Base-by-base conservation (phyloP, 1,140 invertebrate species). In the Pogonognathellus flavescens region DNA sequence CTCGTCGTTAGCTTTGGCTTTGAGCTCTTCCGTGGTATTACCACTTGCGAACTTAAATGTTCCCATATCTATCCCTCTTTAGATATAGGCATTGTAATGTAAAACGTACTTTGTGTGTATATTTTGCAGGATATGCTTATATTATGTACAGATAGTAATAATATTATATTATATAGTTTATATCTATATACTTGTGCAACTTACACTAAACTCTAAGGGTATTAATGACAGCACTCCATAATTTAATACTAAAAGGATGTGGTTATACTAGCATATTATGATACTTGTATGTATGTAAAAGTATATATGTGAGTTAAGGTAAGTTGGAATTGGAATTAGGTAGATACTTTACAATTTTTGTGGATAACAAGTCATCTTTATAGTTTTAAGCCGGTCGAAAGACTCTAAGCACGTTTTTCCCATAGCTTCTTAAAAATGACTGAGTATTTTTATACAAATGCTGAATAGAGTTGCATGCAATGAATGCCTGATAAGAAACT, bases 341-440 rank as follows among this genome's bases (percentile, higher is more conserved):
- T 57, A 57, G 53, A n/a, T 57, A 57, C 53, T 57, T 13, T 57
- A 57, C 2, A 16, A 31, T n/a, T 76, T 76, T 76, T 76, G 70
- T 49, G 25, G 70, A 76, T 76, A 76, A 76, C 31, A 76, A 50
- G 31, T 41, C 16, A n/a, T 76, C 70, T 76, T 76, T 41, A 76
- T 49, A 76, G 70, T 76, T 49, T 76, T 76, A 76, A 76, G 70
- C 70, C 70, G 70, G 70, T 76, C 11, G 70, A 76, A 76, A 76
- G 13, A 76, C 70, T 49, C 13, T 41, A 31, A 76, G 70, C 70
- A 76, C 70, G 70, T 76, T 76, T 76, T 76, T 76, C 70, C 70
- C 70, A 76, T 50, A 76, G 25, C 14, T 76, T 41, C 41, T 41
- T 76, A n/a, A n/a, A 41, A 16, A 7, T 49, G 14, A 18, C 41